These are phyloP conservation scores for Drosophila serrata DNA, from an alignment of 1,140 invertebrate species.

Conservation along the genomic window DNA sequence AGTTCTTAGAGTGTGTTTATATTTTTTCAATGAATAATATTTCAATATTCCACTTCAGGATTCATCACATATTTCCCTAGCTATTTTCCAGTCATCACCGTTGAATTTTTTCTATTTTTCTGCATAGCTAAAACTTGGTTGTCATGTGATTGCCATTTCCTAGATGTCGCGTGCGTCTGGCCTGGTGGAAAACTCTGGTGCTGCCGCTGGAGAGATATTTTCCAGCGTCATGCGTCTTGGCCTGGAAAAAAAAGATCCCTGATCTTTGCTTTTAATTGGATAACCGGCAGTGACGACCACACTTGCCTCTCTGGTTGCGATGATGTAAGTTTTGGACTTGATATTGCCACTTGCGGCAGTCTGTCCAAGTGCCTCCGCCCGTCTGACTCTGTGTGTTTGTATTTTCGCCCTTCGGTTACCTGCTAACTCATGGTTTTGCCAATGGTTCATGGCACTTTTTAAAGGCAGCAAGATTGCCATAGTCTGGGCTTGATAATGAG, in stretches of 20 bases:
- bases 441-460: slow-evolving; percentile 36
- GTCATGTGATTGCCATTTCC: slow-evolving; percentile 68
- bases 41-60: background rate
- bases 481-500: slow-evolving; percentile 28
- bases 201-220: slow-evolving; percentile 11
- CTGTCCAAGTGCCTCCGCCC: slow-evolving; percentile 24
- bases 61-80: background rate
- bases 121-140: slow-evolving; percentile 48
- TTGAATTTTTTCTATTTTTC: slow-evolving; percentile 41
- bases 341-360: slow-evolving; percentile 72
- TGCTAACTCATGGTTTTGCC: slow-evolving; percentile 43
- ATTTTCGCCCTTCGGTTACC: slow-evolving; percentile 36
- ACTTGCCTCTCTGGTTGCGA: slow-evolving; percentile 36
- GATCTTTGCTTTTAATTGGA: slow-evolving; percentile 81
- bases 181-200: slow-evolving; percentile 9
- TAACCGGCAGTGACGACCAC: slow-evolving; percentile 63
- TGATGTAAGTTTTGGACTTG: slow-evolving; percentile 80
- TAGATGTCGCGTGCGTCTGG: slow-evolving; percentile 76
- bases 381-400: slow-evolving; percentile 2
- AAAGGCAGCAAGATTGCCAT: slow-evolving; percentile 17
- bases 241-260: slow-evolving; percentile 72
- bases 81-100: slow-evolving; percentile 4
- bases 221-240: slow-evolving; percentile 38
- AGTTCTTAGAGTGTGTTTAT: accelerated
- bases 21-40: background rate